A percentile compares a stretch with the other conserved stretches of the same genome.
Evolutionary conservation across 2,888 invertebrate genomes (phyloP).

Genomic region (Drosophila prolongata): DNA sequence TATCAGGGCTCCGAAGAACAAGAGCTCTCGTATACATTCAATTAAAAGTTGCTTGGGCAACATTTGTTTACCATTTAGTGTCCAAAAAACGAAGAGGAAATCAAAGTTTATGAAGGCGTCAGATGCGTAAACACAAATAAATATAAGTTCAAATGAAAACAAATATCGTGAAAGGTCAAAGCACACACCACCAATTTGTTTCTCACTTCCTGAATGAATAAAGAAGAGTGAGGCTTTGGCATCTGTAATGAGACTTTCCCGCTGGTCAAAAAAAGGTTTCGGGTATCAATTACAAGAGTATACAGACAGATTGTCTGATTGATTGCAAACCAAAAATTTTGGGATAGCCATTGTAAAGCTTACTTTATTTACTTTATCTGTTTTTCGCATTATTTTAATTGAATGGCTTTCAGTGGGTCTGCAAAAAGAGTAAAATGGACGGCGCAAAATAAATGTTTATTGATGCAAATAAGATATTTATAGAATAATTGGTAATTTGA

Average conservation of each 20-base stretch:
- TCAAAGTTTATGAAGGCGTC: constrained; percentile 65
- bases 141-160: constrained; percentile 36
- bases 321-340: constrained; percentile 68
- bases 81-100: constrained; percentile 31
- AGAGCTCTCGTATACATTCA: constrained; percentile 59
- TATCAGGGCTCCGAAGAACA: constrained; percentile 19
- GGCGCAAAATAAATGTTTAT: constrained; percentile 40
- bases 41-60: constrained; percentile 69
- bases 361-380: constrained; percentile 6
- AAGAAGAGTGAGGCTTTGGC: constrained; percentile 43
- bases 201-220: constrained; percentile 9
- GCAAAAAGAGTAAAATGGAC: constrained; percentile 26
- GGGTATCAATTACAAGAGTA: constrained; percentile 57
- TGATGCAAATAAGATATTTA: constrained; percentile 20
- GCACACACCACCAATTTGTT: constrained; percentile 15
- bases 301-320: constrained; percentile 59
- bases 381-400: constrained; percentile 63
- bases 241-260: constrained; percentile 66
- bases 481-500: not conserved
- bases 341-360: constrained; percentile 1
- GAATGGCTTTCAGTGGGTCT: constrained; percentile 37
- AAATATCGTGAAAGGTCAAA: constrained; percentile 28
- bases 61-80: constrained; percentile 67
- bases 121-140: constrained; percentile 35
- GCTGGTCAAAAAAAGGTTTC: constrained; percentile 42